A percentile compares a stretch with the other conserved stretches of the same genome.
Evolutionary conservation across 2,888 invertebrate species (phyloP).

Genomic region (Drosophila parthenogenetica): DNA sequence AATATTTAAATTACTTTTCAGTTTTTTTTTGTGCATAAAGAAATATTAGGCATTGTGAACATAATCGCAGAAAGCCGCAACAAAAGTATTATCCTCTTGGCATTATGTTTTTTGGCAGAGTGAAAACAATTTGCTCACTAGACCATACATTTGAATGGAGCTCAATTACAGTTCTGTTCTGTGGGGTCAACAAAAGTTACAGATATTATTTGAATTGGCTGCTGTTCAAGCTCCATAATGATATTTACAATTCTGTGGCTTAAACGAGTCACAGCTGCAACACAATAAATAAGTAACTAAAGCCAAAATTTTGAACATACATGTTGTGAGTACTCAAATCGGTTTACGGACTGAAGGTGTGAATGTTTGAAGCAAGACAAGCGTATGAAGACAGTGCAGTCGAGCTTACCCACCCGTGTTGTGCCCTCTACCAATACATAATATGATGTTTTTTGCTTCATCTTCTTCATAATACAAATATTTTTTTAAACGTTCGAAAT

Average conservation of each 20-base stretch:
- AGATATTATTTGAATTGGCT: constrained; percentile 22
- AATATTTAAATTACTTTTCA: too few species aligned
- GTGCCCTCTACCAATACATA: too few species aligned
- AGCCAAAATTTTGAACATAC: neutral
- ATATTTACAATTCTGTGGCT: constrained; percentile 7
- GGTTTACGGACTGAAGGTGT: constrained; percentile 47
- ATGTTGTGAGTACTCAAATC: constrained; percentile 4
- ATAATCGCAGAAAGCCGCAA: neutral
- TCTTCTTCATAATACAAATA: too few species aligned
- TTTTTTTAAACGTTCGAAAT: too few species aligned
- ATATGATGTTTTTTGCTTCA: too few species aligned
- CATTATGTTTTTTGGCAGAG: constrained; percentile 24
- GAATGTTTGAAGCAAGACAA: constrained; percentile 43
- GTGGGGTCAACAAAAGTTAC: constrained; percentile 29
- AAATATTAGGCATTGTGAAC: neutral
- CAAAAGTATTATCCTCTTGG: constrained; percentile 14
- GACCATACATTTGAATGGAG: constrained; percentile 15
- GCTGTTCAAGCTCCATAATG: constrained; percentile 42
- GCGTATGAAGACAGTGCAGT: too few species aligned
- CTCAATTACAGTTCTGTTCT: constrained; percentile 24
- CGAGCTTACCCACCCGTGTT: too few species aligned
- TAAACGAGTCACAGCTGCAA: constrained; percentile 24
- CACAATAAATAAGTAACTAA: constrained; percentile 34
- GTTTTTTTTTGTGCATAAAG: too few species aligned
- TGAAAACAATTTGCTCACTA: constrained; percentile 34